phyloP scores from a whole-genome alignment of 2,888 invertebrate species.

The Metallyticus violacea region DNA sequence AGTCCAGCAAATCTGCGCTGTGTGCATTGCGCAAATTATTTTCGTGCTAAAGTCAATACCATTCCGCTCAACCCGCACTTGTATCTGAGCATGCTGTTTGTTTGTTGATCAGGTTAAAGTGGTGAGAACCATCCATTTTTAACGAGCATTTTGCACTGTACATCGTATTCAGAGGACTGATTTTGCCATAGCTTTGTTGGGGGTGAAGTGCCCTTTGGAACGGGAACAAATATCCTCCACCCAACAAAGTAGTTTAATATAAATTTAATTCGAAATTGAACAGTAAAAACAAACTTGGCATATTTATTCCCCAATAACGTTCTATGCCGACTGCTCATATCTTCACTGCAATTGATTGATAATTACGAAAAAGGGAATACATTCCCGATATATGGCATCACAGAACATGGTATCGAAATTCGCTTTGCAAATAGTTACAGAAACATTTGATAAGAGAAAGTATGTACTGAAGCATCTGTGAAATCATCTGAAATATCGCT shows the following conservation, averaged over 20 bases:
- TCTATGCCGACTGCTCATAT: neutral
- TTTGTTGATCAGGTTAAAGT: neutral
- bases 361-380: neutral
- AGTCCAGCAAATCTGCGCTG: neutral
- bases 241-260: neutral
- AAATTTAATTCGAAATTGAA: neutral
- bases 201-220: neutral
- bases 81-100: too few relatives aligned
- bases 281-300: neutral
- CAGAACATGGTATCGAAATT: too few relatives aligned
- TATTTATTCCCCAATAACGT: neutral
- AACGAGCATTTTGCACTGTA: neutral
- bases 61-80: neutral
- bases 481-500: too few relatives aligned
- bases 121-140: neutral
- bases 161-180: neutral
- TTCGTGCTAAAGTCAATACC: neutral
- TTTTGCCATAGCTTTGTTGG: neutral
- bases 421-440: too few relatives aligned
- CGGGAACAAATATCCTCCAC: neutral
- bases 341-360: neutral
- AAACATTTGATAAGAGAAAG: too few relatives aligned
- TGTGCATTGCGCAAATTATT: neutral
- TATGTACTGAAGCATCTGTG: too few relatives aligned
- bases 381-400: too few relatives aligned